Base-by-base conservation (phyloP, 2,888 invertebrate genomes). In the Cenopis cana region DNA sequence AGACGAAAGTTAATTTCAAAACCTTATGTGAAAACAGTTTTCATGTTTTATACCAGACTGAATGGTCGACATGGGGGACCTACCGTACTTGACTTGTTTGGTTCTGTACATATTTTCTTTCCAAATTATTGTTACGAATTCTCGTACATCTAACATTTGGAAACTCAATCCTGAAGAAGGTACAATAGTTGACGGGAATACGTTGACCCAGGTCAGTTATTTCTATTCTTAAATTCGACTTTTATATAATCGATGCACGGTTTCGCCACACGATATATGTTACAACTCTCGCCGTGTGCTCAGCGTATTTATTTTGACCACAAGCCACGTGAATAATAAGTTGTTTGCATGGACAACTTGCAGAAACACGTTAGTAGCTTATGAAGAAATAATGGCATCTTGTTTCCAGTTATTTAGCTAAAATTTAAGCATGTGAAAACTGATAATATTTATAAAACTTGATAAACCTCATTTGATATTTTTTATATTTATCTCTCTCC, bases 81-180 rank as follows among this genome's bases (percentile, higher is more conserved):
- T 93, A 79, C 94, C 94, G 84, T 94, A 94, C 88, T 86, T 95
- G 84, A 93, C 93, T 83, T 95, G 95, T 92, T 94, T 96, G 89
- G 94, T 95, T 82, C 88, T 96, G 81, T 96, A 96, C 86, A 94
- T 96, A 84, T 94, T 96, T 86, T 95, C 95, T 77, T 95, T 96
- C 85, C 95, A 96, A 91, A 95, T 96, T 81, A 94, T 96, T 80
- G 88, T 88, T 71, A 97, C 96, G 76, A 97, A 97, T 90, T 97
- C 97, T 49, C 95, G 97, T 78, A 97, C 97, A 18, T 97, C 97
- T 67, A 96, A 96, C 79, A 94, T 97, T 84, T 98, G 98, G 98
- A 96, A 96, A 90, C 90, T 98, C 73, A 97, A 96, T 86, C 91
- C 94, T 64, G 96, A 97, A 80, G 96, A 95, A 84, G 96, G 96